Evolutionary conservation across 2,797 vertebrate species (phyloP).

Genomic region (Myotis pilosus): DNA sequence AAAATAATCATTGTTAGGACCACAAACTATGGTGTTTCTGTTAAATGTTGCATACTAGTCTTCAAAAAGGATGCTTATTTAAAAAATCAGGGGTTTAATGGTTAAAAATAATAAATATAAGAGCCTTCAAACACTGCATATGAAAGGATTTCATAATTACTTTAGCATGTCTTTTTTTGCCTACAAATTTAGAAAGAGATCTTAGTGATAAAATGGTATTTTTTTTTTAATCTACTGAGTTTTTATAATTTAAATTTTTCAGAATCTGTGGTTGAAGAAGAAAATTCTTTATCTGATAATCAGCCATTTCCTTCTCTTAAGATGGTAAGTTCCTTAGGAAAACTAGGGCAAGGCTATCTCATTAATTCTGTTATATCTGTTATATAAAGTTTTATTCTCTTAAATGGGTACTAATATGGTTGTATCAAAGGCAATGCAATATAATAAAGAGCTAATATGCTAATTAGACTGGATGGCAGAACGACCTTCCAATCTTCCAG

Average conservation of each 20-base stretch:
- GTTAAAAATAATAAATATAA: background rate
- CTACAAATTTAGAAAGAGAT: background rate
- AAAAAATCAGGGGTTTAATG: background rate
- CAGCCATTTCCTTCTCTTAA: constrained; percentile 97
- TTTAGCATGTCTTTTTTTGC: background rate
- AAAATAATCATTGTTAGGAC: background rate
- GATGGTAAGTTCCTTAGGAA: constrained; percentile 85
- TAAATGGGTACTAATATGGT: background rate
- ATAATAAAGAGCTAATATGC: no score
- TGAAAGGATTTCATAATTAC: background rate
- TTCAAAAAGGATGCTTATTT: background rate
- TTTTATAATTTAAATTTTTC: constrained; percentile 75
- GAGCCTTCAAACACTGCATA: background rate
- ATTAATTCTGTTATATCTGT: constrained; percentile 23
- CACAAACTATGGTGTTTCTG: background rate
- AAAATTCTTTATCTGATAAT: constrained; percentile 90
- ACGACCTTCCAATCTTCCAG: no score
- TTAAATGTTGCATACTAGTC: background rate
- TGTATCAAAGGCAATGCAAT: background rate
- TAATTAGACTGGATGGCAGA: no score
- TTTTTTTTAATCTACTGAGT: background rate
- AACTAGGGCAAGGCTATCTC: background rate
- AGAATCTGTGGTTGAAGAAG: constrained; percentile 91
- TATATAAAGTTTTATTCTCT: no score
- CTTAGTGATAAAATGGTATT: constrained; percentile 29